phyloP scores from a whole-genome alignment of 2,797 vertebrate species.

The Phoxinus dragarum region DNA sequence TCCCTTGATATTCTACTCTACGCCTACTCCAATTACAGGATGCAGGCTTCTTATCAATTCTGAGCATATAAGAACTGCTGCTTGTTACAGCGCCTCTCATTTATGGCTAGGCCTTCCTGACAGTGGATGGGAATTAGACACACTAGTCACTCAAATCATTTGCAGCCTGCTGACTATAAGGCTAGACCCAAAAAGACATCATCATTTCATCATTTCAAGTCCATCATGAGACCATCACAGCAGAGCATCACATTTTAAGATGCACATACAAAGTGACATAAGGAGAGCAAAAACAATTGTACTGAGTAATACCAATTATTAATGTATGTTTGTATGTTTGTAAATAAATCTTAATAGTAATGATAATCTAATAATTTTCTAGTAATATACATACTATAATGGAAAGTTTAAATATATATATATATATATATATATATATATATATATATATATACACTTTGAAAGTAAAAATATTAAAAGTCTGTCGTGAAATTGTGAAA shows the following conservation, averaged over 20 bases:
- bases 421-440: too few relatives aligned
- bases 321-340: too few relatives aligned
- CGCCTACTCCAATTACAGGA: conserved; percentile 48
- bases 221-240: background rate
- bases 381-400: too few relatives aligned
- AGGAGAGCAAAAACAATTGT: too few relatives aligned
- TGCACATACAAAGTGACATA: too few relatives aligned
- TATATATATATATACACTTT: too few relatives aligned
- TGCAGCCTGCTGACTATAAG: background rate
- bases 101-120: conserved; percentile 23
- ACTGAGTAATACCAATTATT: too few relatives aligned
- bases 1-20: conserved; percentile 42
- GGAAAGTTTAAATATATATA: too few relatives aligned
- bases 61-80: conserved; percentile 33
- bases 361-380: too few relatives aligned
- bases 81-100: conserved; percentile 27
- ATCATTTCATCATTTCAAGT: conserved; percentile 26
- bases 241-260: background rate
- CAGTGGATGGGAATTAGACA: conserved; percentile 25
- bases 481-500: background rate
- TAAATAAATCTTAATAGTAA: too few relatives aligned
- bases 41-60: conserved; percentile 49
- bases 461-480: background rate
- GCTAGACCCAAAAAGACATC: conserved; percentile 22
- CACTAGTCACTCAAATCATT: conserved; percentile 34